Evolutionary conservation across 2,113 vertebrate species (phyloP).

Genomic region (Elephantulus edwardii): DNA sequence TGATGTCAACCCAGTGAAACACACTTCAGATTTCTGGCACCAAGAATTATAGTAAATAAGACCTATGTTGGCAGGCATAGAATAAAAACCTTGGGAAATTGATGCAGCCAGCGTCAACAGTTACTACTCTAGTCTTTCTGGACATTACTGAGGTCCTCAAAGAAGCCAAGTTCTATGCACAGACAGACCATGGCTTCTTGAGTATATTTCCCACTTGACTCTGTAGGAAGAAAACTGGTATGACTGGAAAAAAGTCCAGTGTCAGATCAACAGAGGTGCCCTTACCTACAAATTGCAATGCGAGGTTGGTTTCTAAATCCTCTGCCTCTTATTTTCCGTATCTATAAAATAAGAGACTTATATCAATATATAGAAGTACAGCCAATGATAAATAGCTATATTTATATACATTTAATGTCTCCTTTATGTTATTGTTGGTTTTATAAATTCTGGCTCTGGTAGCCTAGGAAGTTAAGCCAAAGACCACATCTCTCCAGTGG

Average conservation of each 20-base stretch:
- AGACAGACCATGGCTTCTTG: neutral
- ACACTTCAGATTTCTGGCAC: neutral
- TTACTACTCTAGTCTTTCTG: neutral
- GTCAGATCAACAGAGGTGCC: no score
- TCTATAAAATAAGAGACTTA: neutral
- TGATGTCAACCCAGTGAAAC: neutral
- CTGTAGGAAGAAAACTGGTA: neutral
- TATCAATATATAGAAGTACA: neutral
- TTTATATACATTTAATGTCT: no score
- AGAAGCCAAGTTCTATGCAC: neutral
- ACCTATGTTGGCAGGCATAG: neutral
- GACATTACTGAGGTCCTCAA: neutral
- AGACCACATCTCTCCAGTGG: no score
- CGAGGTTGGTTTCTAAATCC: neutral
- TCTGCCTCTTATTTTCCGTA: neutral
- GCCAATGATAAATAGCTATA: neutral
- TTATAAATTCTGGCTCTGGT: no score
- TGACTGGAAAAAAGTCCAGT: neutral
- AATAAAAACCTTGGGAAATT: neutral
- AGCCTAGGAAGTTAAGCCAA: no score
- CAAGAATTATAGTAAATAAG: neutral
- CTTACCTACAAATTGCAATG: neutral
- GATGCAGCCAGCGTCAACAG: neutral
- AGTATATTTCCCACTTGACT: fast-evolving
- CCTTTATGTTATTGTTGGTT: no score